Evolutionary conservation across 2,797 vertebrate species (phyloP).

Genomic region (Sebastes itinus): DNA sequence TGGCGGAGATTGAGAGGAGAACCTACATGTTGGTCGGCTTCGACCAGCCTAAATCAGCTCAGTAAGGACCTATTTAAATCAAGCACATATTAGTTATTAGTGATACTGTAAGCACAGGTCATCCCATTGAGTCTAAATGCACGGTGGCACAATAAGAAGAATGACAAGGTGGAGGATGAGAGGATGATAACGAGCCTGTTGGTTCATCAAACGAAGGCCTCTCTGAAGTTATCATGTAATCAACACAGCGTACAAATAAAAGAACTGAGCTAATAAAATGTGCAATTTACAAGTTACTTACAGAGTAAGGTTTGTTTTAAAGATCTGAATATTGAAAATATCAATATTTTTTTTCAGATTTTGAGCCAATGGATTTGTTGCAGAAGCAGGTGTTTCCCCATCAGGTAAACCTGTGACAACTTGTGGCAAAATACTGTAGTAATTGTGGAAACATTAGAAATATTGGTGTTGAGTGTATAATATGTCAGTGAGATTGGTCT

Average conservation of each 20-base stretch:
- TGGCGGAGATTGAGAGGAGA: slow-evolving; percentile 67
- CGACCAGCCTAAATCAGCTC: slow-evolving; percentile 88
- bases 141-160: not conserved
- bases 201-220: not conserved
- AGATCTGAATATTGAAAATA: not conserved
- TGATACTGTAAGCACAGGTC: not conserved
- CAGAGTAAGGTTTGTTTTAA: not conserved
- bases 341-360: slow-evolving; percentile 74
- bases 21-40: slow-evolving; percentile 82
- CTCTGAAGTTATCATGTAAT: not conserved
- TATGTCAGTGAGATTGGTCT: not conserved
- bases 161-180: not conserved
- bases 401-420: slow-evolving; percentile 83
- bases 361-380: slow-evolving; percentile 78
- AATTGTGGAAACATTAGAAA: not conserved
- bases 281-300: not conserved
- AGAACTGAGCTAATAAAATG: not conserved
- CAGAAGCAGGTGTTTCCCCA: slow-evolving; percentile 77
- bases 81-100: not conserved
- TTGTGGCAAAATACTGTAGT: not conserved
- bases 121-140: not conserved
- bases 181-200: not conserved
- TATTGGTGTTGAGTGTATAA: not conserved
- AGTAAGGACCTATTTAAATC: slow-evolving; percentile 79
- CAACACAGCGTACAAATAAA: not conserved